These are phyloP conservation scores for Dromius quadrimaculatus DNA, from an alignment of 2,888 invertebrate genomes.

Conservation along the genomic window DNA sequence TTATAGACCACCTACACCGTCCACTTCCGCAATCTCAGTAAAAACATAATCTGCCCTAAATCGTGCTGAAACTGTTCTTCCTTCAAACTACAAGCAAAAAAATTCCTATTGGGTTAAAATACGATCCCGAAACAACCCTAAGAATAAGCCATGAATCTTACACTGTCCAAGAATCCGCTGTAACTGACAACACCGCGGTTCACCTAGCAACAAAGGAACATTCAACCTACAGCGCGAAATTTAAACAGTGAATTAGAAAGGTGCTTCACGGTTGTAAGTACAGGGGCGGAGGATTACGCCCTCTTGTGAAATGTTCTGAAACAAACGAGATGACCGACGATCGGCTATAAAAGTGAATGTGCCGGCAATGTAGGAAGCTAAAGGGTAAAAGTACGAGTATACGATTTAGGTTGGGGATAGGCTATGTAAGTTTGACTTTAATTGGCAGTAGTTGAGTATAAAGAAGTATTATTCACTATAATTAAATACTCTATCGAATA, in stretches of 20 bases:
- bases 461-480: too few relatives aligned
- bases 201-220: conserved; percentile 5
- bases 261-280: conserved; percentile 14
- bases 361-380: conserved; percentile 26
- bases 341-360: conserved; percentile 42
- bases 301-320: conserved; percentile 39
- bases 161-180: conserved; percentile 21
- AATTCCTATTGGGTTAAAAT: conserved; percentile 24
- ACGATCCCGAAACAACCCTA: conserved; percentile 38
- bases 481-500: too few relatives aligned
- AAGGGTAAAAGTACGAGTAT: background rate
- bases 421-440: conserved; percentile 8
- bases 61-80: conserved; percentile 21
- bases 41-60: conserved; percentile 22
- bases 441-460: background rate
- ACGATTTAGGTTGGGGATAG: conserved; percentile 13
- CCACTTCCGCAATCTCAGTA: conserved; percentile 5
- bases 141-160: conserved; percentile 25
- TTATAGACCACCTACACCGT: too few relatives aligned
- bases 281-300: conserved; percentile 1
- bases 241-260: conserved; percentile 34
- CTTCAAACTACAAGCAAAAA: conserved; percentile 16
- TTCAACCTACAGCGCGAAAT: conserved; percentile 26
- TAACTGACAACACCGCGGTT: conserved; percentile 8
- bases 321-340: conserved; percentile 48